Evolutionary conservation across 2,113 vertebrate species (phyloP).

Genomic region (Nothobranchius kuhntae): DNA sequence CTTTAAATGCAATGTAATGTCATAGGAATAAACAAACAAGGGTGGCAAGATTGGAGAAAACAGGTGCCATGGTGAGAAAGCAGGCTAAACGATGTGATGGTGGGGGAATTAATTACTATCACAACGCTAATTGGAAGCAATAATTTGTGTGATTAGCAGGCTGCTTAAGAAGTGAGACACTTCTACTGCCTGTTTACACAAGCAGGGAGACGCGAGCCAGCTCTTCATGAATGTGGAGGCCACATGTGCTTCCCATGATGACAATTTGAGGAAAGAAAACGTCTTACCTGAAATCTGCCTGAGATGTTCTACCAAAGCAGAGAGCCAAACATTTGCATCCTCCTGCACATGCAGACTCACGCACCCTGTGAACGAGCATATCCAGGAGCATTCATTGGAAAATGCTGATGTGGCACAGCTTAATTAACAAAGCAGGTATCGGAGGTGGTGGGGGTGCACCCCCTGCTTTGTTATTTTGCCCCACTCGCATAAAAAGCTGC

Average conservation of each 20-base stretch:
- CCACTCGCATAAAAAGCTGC: slow-evolving; percentile 4
- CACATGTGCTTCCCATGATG: not conserved
- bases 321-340: not conserved
- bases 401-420: slow-evolving; percentile 86
- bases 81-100: slow-evolving; percentile 98
- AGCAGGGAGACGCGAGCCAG: slow-evolving; percentile 1
- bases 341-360: slow-evolving; percentile 71
- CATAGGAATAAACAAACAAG: slow-evolving; percentile 94
- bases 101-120: slow-evolving; percentile 99
- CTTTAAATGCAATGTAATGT: slow-evolving; percentile 96
- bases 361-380: slow-evolving; percentile 74
- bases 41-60: slow-evolving; percentile 73
- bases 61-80: slow-evolving; percentile 98
- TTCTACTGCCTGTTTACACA: slow-evolving; percentile 85
- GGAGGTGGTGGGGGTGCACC: slow-evolving; percentile 66
- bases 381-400: slow-evolving; percentile 86
- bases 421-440: slow-evolving; percentile 86
- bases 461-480: slow-evolving; percentile 44
- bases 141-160: slow-evolving; percentile 99
- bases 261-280: not conserved
- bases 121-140: slow-evolving; percentile 99
- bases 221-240: not conserved
- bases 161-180: slow-evolving; percentile 96
- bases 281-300: no score
- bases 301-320: not conserved